Evolutionary conservation across 2,113 vertebrate genomes (phyloP), one percentile per base, ranked within the genome.

Genomic region (Nesospiza acunhae): DNA sequence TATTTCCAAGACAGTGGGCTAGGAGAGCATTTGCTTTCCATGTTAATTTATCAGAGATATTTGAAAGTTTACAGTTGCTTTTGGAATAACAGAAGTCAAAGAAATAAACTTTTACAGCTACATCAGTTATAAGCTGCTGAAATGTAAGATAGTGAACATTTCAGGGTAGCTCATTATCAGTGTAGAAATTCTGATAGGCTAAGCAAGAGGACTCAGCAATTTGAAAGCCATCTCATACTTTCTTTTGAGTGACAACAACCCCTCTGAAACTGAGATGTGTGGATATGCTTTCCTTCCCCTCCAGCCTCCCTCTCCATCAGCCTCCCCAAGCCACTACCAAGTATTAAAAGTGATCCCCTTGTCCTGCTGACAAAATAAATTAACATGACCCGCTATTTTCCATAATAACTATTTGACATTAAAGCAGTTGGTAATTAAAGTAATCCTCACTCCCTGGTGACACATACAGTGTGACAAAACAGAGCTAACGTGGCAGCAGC

Each of bases 351-450:
- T 41, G 90, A 96, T 85, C 77, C 78, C 18, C 12, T 89, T 96
- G 95, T 97, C 89, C 87, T 69, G 82, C 92, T 97, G 97, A 93
- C 95, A 95, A 96, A 95, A 85, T 88, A 92, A 97, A 97, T 96
- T 49, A 97, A 92, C 41, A n/a, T 46, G 82, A 94, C 72, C 94
- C 83, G 67, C 73, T 93, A 59, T 94, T 96, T 94, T 44, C 76
- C 49, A 19, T 94, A 93, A 94, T 94, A 96, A 87, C 77, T 84
- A 90, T 94, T 85, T 77, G 77, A 94, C 93, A 97, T 93, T 96
- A 93, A 96, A 92, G 85, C 93, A 53, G 81, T 59, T 86, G 58
- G 89, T 96, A 97, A 97, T 98, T 97, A 97, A 97, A 97, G 49
- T 87, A 95, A 90, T 85, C 89, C 87, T 94, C 20, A 11, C 80